Evolutionary conservation across 2,797 vertebrate species (phyloP), one percentile per base, ranked within the genome.

Genomic region (Dromococcyx pavoninus): DNA sequence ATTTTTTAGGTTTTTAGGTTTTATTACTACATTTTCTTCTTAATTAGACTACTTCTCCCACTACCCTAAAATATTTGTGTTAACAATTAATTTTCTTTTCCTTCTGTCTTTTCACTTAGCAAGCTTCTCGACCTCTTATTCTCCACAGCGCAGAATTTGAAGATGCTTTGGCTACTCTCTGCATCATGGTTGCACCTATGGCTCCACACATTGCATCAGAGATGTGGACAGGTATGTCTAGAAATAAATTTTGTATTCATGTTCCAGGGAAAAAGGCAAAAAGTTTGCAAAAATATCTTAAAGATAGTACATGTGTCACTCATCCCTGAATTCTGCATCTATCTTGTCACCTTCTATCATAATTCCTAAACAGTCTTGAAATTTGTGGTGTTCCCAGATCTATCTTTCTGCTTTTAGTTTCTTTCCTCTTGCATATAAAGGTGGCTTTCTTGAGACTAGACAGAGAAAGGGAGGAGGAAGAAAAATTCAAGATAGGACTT

Each of bases 171-270:
- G 98, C 98, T 44, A 95, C 97, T 4, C 97, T 99, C 81, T 97
- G 98, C 78, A 81, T 99, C 95, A 99, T 99, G 99, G 89, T 98
- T 1, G 98, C 99, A 10, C 99, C 99, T 10, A 98, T 99, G 98
- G 99, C 98, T 71, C 99, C 99, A 8, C 98, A 99, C 94, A 95
- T 99, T 76, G 97, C 98, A 17, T 99, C 99, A 17, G 99, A 99
- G 97, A 98, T 99, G 89, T 99, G 99, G 99, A 98, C 98, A 99
- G 99, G 99, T 99, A 97, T 92, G 92, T 86, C 14, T 24, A 48
- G 15, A 19, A 46, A 64, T 64, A 84, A 23, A 21, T 15, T 75
- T 79, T 25, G 74, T 86, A 23, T n/a, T 85, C 9, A 28, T 50
- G 16, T 62, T 82, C 11, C 58, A 65, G 37, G 53, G 43, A 66